A percentile compares a stretch with the other conserved stretches of the same genome.
Evolutionary conservation across 2,888 invertebrate species (phyloP).

Genomic region (Eumacrocentrus americanus): DNA sequence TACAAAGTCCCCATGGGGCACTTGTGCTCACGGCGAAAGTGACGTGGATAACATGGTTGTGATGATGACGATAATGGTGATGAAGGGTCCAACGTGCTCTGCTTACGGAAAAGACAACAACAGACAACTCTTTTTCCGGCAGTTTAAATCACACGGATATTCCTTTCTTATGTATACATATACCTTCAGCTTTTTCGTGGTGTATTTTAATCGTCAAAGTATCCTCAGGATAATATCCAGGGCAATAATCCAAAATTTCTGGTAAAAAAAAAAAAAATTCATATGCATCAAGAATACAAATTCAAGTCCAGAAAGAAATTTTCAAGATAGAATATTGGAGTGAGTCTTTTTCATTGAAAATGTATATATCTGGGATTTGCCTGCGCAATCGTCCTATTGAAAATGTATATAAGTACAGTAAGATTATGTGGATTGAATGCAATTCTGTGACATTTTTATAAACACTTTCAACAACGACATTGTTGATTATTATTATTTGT

Average conservation of each 20-base stretch:
- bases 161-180: not conserved
- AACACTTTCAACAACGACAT: too few relatives aligned
- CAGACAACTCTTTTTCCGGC: too few relatives aligned
- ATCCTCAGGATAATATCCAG: not conserved
- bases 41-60: conserved; percentile 24
- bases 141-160: not conserved
- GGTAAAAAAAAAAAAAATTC: not conserved
- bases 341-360: too few relatives aligned
- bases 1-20: not conserved
- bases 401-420: too few relatives aligned
- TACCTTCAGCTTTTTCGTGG: not conserved
- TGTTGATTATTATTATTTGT: too few relatives aligned
- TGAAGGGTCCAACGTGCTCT: not conserved
- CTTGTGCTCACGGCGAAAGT: conserved; percentile 4
- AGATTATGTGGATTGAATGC: too few relatives aligned
- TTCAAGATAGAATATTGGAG: too few relatives aligned
- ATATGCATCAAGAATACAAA: too few relatives aligned
- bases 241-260: not conserved
- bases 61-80: conserved; percentile 24
- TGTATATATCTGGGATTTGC: too few relatives aligned
- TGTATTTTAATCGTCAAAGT: not conserved
- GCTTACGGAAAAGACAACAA: not conserved
- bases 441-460: too few relatives aligned
- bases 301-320: too few relatives aligned
- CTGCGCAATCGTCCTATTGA: too few relatives aligned